A percentile compares a stretch with the other conserved stretches of the same genome.
Conservation (phyloP, 2,113 vertebrate species). For the Cyanistes caeruleus region DNA sequence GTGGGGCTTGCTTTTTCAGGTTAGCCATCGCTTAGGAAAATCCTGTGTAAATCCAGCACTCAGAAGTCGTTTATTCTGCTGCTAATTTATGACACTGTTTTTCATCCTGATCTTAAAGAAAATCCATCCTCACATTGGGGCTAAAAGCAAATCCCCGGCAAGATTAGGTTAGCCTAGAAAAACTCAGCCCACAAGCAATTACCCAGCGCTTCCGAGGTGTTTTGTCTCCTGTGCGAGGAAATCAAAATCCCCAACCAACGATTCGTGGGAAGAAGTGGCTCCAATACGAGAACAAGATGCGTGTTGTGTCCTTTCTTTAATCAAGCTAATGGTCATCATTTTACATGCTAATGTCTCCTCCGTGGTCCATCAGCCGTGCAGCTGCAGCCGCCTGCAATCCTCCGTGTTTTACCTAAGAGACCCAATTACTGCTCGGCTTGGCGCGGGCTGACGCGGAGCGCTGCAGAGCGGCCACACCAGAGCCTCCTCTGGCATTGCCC, state of each 20-base stretch:
- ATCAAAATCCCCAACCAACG: constrained; percentile 20
- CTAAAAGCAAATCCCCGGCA: constrained; percentile 29
- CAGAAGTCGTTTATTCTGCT: neutral
- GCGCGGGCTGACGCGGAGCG: neutral
- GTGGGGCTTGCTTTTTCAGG: rapidly evolving
- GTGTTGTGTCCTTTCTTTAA: constrained; percentile 54
- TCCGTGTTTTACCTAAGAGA: neutral
- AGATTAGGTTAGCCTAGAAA: constrained; percentile 54
- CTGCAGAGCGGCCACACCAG: neutral
- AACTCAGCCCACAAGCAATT: constrained; percentile 29
- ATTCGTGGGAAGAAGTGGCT: constrained; percentile 3
- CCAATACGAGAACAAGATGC: neutral
- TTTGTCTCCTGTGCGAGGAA: constrained; percentile 34
- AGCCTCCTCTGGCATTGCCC: neutral
- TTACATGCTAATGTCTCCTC: constrained; percentile 37
- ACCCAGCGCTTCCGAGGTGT: neutral
- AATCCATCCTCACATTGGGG: neutral
- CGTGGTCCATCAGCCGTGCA: constrained; percentile 17
- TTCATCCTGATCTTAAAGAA: neutral
- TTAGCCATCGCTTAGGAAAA: neutral
- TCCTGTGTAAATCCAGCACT: neutral
- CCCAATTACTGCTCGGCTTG: neutral
- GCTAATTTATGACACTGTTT: neutral
- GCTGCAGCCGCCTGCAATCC: constrained; percentile 15
- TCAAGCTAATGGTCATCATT: constrained; percentile 64